A percentile compares a stretch with the other conserved stretches of the same genome.
These are phyloP conservation scores for Falco columbarius DNA, from an alignment of 2,797 vertebrate species.

Conservation along the genomic window DNA sequence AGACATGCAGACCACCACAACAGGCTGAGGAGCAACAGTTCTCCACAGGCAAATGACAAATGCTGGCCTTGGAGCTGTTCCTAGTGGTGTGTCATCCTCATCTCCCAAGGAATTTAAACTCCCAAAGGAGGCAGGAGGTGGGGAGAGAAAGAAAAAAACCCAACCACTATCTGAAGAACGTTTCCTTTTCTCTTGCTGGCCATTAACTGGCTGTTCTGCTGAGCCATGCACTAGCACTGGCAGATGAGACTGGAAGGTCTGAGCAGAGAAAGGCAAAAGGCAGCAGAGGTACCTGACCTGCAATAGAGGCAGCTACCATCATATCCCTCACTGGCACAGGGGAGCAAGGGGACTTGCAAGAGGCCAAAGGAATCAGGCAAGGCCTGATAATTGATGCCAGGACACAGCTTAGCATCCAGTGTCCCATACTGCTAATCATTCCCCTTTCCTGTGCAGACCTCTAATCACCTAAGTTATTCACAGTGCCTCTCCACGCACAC, in stretches of 20 bases:
- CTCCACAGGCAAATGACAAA: not conserved
- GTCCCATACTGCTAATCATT: rapidly evolving
- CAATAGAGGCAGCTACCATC: not conserved
- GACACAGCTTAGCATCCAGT: not conserved
- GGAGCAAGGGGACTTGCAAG: not conserved
- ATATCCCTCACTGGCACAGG: not conserved
- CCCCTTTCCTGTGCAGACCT: not conserved
- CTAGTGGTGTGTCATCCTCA: not conserved
- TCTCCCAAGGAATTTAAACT: not conserved
- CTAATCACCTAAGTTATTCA: not conserved
- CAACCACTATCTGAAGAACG: not conserved
- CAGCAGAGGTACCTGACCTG: not conserved
- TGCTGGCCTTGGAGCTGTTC: not conserved
- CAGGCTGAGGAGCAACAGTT: not conserved
- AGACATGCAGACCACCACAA: not conserved
- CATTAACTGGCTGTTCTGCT: not conserved
- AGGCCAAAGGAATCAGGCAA: not conserved
- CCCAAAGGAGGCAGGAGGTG: not conserved
- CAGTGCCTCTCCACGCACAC: not conserved
- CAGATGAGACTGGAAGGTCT: not conserved
- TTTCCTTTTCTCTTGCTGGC: not conserved
- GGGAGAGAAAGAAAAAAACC: not conserved
- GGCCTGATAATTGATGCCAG: not conserved
- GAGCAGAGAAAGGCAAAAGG: not conserved
- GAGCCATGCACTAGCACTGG: not conserved